A percentile compares a stretch with the other conserved stretches of the same genome.
Evolutionary conservation across 2,888 invertebrate species (phyloP).

Genomic region (Elysia crispata): DNA sequence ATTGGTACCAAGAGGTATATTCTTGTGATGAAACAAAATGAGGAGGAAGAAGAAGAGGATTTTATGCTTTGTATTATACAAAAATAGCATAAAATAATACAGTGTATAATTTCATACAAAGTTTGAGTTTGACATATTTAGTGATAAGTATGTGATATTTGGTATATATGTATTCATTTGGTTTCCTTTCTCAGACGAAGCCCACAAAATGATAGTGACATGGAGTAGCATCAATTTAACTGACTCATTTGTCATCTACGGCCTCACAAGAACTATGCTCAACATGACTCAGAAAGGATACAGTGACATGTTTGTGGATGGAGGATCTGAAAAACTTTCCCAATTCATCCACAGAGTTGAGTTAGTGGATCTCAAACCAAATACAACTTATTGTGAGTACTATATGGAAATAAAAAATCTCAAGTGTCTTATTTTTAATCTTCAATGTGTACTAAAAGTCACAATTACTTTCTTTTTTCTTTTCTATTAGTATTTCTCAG

Average conservation of each 20-base stretch:
- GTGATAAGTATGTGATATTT: too few relatives aligned
- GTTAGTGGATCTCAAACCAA: slow-evolving; percentile 63
- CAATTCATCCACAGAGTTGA: slow-evolving; percentile 72
- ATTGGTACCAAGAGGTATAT: too few relatives aligned
- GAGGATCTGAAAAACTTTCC: slow-evolving; percentile 54
- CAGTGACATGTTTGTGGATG: slow-evolving; percentile 70
- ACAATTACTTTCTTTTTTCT: too few relatives aligned
- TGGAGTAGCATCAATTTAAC: slow-evolving; percentile 52
- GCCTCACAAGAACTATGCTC: slow-evolving; percentile 4
- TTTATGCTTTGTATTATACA: too few relatives aligned
- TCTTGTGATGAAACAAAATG: too few relatives aligned
- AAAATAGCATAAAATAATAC: too few relatives aligned
- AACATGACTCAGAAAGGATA: slow-evolving; percentile 57
- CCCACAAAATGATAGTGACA: slow-evolving; percentile 49
- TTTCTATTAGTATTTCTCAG: too few relatives aligned
- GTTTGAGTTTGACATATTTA: too few relatives aligned
- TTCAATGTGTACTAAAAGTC: too few relatives aligned
- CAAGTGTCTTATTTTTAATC: neutral
- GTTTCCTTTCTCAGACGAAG: slow-evolving; percentile 37
- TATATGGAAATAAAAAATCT: too few relatives aligned
- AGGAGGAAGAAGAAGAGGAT: too few relatives aligned
- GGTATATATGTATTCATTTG: neutral
- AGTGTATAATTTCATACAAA: too few relatives aligned
- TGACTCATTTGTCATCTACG: slow-evolving; percentile 22
- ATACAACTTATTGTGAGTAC: slow-evolving; percentile 67